A percentile compares a stretch with the other conserved stretches of the same genome.
Evolutionary conservation across 2,797 vertebrate genomes (phyloP).

Genomic region (Phoxinus dragarum): DNA sequence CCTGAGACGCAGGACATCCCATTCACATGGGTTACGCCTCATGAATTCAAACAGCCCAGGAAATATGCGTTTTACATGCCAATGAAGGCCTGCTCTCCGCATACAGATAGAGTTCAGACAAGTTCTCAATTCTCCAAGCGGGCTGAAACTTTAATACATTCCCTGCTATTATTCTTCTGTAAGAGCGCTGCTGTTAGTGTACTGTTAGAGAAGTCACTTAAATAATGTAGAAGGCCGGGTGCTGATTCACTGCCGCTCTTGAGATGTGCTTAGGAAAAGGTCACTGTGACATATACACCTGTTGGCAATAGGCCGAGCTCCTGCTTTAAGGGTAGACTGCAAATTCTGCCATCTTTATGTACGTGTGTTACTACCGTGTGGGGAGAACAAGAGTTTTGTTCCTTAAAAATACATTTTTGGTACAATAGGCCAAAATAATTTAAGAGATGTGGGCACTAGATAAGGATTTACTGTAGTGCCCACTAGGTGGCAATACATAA

Average conservation of each 20-base stretch:
- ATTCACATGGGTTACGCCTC: neutral
- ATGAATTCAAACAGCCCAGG: constrained; percentile 14
- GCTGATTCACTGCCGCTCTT: constrained; percentile 49
- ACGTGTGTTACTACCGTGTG: neutral
- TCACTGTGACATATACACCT: constrained; percentile 57
- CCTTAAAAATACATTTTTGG: neutral
- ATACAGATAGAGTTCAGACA: constrained; percentile 1
- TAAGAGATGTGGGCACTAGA: neutral
- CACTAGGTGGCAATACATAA: constrained; percentile 30
- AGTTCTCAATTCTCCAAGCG: constrained; percentile 19
- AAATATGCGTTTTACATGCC: constrained; percentile 20
- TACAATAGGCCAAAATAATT: neutral
- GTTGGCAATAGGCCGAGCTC: constrained; percentile 39
- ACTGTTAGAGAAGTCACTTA: constrained; percentile 48
- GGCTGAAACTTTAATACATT: constrained; percentile 39
- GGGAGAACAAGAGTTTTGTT: neutral
- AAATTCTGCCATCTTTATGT: constrained; percentile 8
- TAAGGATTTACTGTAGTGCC: neutral
- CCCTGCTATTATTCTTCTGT: constrained; percentile 34
- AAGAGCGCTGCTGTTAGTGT: constrained; percentile 37
- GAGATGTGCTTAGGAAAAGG: constrained; percentile 59
- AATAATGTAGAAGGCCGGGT: constrained; percentile 54
- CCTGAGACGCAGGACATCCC: neutral
- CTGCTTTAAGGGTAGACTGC: constrained; percentile 27
- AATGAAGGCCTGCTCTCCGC: constrained; percentile 15